These are phyloP conservation scores for Achlya flavicornis DNA, from an alignment of 2,888 invertebrate genomes.

Conservation along the genomic window DNA sequence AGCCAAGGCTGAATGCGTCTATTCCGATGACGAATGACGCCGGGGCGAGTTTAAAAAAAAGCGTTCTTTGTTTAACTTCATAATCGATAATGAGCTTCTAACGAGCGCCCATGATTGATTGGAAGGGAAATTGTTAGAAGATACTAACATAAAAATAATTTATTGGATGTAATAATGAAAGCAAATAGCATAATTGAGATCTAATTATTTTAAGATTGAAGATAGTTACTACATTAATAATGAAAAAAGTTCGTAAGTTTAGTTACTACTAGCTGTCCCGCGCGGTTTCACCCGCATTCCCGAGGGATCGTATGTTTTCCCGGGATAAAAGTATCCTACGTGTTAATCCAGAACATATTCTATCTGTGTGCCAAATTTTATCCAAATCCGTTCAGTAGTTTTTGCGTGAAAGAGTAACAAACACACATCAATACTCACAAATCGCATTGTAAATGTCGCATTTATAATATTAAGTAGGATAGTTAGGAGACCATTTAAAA, in stretches of 20 bases:
- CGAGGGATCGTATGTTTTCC: too few species aligned
- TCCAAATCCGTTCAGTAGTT: too few species aligned
- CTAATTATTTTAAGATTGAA: not conserved
- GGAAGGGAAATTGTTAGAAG: constrained; percentile 23
- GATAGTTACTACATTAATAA: not conserved
- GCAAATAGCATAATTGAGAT: not conserved
- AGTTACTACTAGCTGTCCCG: too few species aligned
- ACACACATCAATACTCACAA: too few species aligned
- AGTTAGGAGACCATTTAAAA: too few species aligned
- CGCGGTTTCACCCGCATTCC: too few species aligned
- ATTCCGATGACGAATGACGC: constrained; percentile 47
- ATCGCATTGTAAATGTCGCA: too few species aligned
- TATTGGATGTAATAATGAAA: constrained; percentile 7
- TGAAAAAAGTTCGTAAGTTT: not conserved
- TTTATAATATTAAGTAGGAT: too few species aligned
- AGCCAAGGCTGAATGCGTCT: constrained; percentile 37
- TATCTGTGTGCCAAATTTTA: too few species aligned
- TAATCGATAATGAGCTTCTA: constrained; percentile 55
- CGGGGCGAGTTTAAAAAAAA: constrained; percentile 32
- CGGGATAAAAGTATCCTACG: too few species aligned
- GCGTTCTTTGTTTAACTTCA: constrained; percentile 44
- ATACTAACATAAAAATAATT: constrained; percentile 11
- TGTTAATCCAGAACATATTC: too few species aligned
- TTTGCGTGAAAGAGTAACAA: too few species aligned
- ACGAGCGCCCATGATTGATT: constrained; percentile 48